phyloP scores from a whole-genome alignment of 1,140 invertebrate species.

The Chironomus tepperi region DNA sequence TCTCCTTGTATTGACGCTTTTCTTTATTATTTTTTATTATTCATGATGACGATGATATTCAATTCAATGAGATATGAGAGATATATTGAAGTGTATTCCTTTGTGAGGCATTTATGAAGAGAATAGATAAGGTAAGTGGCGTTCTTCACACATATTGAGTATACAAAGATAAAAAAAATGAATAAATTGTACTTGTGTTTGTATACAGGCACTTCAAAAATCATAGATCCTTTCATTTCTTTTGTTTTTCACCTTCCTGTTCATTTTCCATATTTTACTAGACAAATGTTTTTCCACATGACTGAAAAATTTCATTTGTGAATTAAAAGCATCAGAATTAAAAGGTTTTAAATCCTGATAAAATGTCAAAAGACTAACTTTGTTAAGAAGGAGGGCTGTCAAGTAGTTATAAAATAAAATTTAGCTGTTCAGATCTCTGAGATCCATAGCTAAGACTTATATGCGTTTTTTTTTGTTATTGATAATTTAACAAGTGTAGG shows the following conservation, averaged over 20 bases:
- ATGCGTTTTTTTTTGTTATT: too few relatives aligned
- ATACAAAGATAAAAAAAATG: background rate
- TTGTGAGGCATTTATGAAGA: background rate
- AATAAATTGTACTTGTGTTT: background rate
- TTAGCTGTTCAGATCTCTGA: too few relatives aligned
- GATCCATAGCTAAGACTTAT: too few relatives aligned
- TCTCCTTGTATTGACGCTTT: background rate
- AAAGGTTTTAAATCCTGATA: too few relatives aligned
- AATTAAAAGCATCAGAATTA: too few relatives aligned
- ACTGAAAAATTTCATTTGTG: background rate
- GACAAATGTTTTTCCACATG: background rate
- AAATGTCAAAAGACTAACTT: too few relatives aligned
- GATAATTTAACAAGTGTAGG: too few relatives aligned
- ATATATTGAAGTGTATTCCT: background rate
- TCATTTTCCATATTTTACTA: background rate
- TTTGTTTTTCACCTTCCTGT: background rate
- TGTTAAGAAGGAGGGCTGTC: too few relatives aligned
- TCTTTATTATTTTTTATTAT: background rate
- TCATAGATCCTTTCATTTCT: background rate
- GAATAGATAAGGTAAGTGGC: conserved; percentile 24
- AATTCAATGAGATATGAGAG: background rate
- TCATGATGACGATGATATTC: background rate
- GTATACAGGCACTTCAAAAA: background rate
- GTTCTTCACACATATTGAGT: conserved; percentile 25
- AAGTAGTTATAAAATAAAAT: too few relatives aligned